A percentile compares a stretch with the other conserved stretches of the same genome.
Conservation (phyloP, 2,888 invertebrate genomes). For the Acanthoscelides obtectus region DNA sequence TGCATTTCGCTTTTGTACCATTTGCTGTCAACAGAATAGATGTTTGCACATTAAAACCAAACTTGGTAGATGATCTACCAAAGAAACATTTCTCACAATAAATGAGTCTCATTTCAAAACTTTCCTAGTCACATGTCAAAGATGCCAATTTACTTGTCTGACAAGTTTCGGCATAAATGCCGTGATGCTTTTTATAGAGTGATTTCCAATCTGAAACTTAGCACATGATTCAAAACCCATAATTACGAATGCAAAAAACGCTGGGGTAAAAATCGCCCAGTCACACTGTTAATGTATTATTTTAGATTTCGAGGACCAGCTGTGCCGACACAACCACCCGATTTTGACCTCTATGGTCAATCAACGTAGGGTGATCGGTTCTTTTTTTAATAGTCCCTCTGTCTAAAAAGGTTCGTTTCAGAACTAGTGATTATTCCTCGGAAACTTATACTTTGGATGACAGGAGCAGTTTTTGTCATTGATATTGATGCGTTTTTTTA, state of each 20-base stretch:
- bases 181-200: neutral
- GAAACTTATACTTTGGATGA: neutral
- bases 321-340: conserved; percentile 26
- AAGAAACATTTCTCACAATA: no score
- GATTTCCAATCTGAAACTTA: conserved; percentile 17
- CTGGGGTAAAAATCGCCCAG: conserved; percentile 41
- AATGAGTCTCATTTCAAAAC: no score
- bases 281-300: conserved; percentile 46
- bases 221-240: conserved; percentile 34
- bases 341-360: conserved; percentile 30
- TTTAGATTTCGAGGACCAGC: conserved; percentile 41
- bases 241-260: conserved; percentile 41
- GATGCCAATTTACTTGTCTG: no score
- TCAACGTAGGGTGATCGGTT: conserved; percentile 6
- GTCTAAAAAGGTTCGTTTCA: neutral
- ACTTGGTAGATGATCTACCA: no score
- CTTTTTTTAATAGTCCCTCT: neutral
- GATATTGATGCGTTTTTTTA: neutral
- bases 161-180: neutral
- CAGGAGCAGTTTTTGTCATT: neutral
- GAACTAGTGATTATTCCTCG: neutral
- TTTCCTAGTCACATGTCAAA: no score
- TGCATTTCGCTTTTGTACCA: no score
- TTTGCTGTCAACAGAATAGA: no score
- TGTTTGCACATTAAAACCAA: no score